Evolutionary conservation across 2,113 vertebrate species (phyloP), one percentile per base, ranked within the genome.

Genomic region (Acrocephalus arundinaceus): DNA sequence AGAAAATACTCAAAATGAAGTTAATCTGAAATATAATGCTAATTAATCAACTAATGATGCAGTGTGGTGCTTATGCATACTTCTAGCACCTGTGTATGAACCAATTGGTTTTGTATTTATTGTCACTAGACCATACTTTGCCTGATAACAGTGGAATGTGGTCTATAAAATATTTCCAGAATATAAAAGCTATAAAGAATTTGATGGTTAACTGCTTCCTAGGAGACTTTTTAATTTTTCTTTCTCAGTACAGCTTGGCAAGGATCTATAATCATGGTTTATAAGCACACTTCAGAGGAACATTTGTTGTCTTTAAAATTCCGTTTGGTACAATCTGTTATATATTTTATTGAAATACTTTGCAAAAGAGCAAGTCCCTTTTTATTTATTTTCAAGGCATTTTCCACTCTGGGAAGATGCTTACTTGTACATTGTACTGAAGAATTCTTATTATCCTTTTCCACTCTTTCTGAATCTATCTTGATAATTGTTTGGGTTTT

Each of bases 281-380:
- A 13, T 52, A 90, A 91, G 41, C 68, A 52, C 33, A 59, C 87
- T 90, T 92, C 63, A 68, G 94, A 91, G 75, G 52, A 96, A 90
- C 88, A 90, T 89, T 85, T 94, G 83, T 72, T 88, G 63, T 67
- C 72, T 88, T 93, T 93, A 71, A 28, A 86, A 96, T 94, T 89
- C 66, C 48, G 35, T 67, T 96, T 86, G 67, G 59, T 93, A 57
- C 92, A 95, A 93, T 96, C 90, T 94, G 85, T 77, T 84, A 48
- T 10, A 10, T 67, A 57, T 82, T 90, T 88, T 72, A 86, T 52
- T 74, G 72, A 81, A 81, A 48, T n/a, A 72, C 37, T 90, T 92
- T 71, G 13, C 68, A 90, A 67, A 86, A 91, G 72, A 95, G 41
- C 30, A 74, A 73, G 33, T 75, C 35, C 22, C n/a, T 87, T 79